Evolutionary conservation across 53 echinoderm and acorn worm genomes (phyloP).

Genomic region (Paracentrotus lividus): DNA sequence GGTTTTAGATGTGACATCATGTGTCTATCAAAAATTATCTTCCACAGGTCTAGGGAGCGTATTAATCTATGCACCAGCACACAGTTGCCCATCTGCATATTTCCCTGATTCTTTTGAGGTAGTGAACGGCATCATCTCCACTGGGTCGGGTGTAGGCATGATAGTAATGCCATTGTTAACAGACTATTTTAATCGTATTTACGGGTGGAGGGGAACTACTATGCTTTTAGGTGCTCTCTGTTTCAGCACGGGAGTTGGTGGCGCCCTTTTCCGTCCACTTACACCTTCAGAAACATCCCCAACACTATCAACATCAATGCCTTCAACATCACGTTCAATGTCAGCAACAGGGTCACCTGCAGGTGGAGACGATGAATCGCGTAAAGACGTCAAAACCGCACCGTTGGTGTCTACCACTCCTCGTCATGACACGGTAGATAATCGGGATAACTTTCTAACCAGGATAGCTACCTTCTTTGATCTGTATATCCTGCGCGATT

Average conservation of each 20-base stretch:
- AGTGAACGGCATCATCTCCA: background rate
- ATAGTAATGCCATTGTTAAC: background rate
- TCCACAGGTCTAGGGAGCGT: background rate
- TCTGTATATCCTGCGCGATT: background rate
- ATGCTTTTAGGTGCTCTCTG: background rate
- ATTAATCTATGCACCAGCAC: background rate
- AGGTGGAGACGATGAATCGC: background rate
- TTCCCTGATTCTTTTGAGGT: background rate
- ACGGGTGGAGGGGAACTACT: background rate
- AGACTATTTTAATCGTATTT: background rate
- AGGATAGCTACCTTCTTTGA: background rate
- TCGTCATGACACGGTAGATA: background rate
- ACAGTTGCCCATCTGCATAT: background rate
- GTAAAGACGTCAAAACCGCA: background rate
- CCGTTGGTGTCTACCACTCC: background rate
- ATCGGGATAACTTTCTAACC: background rate
- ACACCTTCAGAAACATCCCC: background rate
- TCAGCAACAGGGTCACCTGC: background rate
- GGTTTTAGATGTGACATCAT: too few species aligned
- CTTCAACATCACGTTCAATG: background rate
- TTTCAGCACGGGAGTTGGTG: background rate
- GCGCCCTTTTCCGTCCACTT: background rate
- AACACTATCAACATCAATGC: background rate
- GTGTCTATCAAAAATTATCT: background rate
- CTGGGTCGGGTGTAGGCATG: background rate